These are phyloP conservation scores for Orchesellides sinensis DNA, from an alignment of 2,888 invertebrate genomes.

Conservation along the genomic window DNA sequence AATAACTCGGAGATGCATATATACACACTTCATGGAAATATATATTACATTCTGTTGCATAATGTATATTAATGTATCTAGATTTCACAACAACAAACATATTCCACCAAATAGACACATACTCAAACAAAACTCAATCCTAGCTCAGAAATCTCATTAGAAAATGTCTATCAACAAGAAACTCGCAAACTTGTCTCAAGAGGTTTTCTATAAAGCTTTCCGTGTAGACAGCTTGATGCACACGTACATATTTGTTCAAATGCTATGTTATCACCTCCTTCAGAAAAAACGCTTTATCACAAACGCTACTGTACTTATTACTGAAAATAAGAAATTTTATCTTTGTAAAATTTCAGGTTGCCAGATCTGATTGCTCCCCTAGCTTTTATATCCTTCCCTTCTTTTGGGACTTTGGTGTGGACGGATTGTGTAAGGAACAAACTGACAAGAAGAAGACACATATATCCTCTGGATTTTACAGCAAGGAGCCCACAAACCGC, in stretches of 20 bases:
- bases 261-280: constrained; percentile 20
- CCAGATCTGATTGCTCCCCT: constrained; percentile 25
- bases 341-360: constrained; percentile 36
- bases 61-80: too few relatives aligned
- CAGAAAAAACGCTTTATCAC: too few relatives aligned
- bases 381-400: background rate
- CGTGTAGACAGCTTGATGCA: constrained; percentile 29
- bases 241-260: background rate
- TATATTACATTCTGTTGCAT: background rate
- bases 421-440: constrained; percentile 31
- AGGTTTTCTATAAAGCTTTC: background rate
- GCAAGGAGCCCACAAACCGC: background rate
- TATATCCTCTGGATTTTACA: too few relatives aligned
- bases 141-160: constrained; percentile 40
- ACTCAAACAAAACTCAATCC: constrained; percentile 25
- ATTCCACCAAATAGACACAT: too few relatives aligned
- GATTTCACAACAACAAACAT: too few relatives aligned
- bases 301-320: background rate
- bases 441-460: too few relatives aligned
- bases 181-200: constrained; percentile 38
- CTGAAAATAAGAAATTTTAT: constrained; percentile 5
- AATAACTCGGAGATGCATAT: too few relatives aligned
- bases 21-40: too few relatives aligned
- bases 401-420: constrained; percentile 24
- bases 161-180: constrained; percentile 55